Conservation (phyloP, 1,140 invertebrate genomes). For the Caerostris extrusa region DNA sequence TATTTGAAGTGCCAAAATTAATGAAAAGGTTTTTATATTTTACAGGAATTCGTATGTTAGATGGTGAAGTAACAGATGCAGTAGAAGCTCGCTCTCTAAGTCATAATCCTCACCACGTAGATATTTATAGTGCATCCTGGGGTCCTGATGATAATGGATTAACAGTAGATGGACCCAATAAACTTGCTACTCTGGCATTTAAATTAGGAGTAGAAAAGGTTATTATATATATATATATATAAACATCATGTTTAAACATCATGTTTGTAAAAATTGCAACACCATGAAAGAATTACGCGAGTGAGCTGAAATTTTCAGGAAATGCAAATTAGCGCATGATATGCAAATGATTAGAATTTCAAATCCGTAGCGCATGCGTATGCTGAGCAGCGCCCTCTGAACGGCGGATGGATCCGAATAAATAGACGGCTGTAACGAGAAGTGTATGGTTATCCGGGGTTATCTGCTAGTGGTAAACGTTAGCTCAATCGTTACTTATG, state of each 20-base stretch:
- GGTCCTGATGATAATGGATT: conserved; percentile 98
- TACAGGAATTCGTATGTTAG: conserved; percentile 90
- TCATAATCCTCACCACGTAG: conserved; percentile 83
- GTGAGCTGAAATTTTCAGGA: too few species aligned
- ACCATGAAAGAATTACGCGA: too few species aligned
- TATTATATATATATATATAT: neutral
- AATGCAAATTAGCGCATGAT: too few species aligned
- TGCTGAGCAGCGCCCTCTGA: too few species aligned
- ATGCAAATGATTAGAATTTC: too few species aligned
- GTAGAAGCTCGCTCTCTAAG: conserved; percentile 88
- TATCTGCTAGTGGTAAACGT: too few species aligned
- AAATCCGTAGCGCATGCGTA: too few species aligned
- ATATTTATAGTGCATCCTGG: conserved; percentile 96
- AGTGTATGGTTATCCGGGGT: too few species aligned
- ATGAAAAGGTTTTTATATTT: neutral
- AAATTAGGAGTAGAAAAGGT: conserved; percentile 97
- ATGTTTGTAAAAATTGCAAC: too few species aligned
- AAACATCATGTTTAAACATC: neutral
- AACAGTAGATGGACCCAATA: conserved; percentile 98
- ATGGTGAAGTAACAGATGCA: conserved; percentile 92
- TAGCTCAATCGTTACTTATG: too few species aligned
- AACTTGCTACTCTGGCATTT: conserved; percentile 95
- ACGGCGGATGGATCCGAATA: too few species aligned
- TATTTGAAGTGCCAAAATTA: neutral
- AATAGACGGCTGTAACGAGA: too few species aligned